phyloP scores from a whole-genome alignment of 2,113 vertebrate genomes.

The Phalacrocorax carbo region DNA sequence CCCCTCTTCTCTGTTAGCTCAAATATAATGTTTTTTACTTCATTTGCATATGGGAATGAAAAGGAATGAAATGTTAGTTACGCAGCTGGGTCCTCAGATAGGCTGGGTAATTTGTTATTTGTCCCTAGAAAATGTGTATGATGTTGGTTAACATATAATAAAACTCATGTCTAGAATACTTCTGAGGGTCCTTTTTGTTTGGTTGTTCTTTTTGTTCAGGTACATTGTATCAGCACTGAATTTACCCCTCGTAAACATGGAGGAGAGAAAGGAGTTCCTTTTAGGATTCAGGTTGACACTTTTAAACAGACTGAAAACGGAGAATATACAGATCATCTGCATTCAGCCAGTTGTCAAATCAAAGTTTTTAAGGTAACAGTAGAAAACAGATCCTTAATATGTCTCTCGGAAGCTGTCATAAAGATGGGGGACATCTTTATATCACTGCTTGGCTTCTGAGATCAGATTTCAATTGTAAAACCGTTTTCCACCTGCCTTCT shows the following conservation, averaged over 20 bases:
- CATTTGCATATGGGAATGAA: background rate
- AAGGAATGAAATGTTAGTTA: background rate
- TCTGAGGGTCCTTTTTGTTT: background rate
- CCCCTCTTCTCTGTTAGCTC: background rate
- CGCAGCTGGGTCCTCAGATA: background rate
- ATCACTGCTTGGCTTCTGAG: background rate
- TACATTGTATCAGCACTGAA: conserved; percentile 86
- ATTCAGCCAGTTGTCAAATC: conserved; percentile 86
- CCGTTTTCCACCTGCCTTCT: background rate
- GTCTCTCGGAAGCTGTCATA: background rate
- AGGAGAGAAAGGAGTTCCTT: conserved; percentile 85
- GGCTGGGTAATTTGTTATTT: background rate
- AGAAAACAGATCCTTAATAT: background rate
- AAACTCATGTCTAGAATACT: background rate
- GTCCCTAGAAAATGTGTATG: background rate
- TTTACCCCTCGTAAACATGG: conserved; percentile 84
- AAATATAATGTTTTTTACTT: background rate
- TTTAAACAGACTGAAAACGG: conserved; percentile 82
- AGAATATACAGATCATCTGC: conserved; percentile 83
- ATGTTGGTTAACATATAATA: background rate
- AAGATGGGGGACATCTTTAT: background rate
- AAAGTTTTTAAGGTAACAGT: conserved; percentile 84
- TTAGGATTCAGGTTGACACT: conserved; percentile 83
- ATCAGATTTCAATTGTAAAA: background rate
- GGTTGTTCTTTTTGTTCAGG: conserved; percentile 43